Conservation (phyloP, 2,888 invertebrate genomes). For the Chrysolina oricalcia region DNA sequence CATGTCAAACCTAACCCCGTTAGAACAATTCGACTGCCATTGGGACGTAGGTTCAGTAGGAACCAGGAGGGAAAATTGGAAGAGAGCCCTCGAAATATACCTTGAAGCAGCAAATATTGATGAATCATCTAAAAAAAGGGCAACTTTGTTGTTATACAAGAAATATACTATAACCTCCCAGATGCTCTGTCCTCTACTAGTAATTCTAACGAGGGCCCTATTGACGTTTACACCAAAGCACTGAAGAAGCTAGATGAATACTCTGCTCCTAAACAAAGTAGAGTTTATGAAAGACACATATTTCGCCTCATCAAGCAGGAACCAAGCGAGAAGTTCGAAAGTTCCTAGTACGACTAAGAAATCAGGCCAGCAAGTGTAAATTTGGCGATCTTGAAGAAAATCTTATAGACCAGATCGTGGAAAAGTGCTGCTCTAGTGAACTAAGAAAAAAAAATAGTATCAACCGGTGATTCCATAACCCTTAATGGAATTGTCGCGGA, state of each 20-base stretch:
- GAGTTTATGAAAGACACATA: conserved; percentile 59
- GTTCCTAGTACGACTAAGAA: conserved; percentile 57
- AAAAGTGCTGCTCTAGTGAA: conserved; percentile 55
- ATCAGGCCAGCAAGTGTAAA: conserved; percentile 47
- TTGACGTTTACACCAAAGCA: neutral
- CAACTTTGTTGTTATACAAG: conserved; percentile 55
- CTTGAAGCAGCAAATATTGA: too few relatives aligned
- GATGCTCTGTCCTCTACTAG: conserved; percentile 43
- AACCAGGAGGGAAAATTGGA: too few relatives aligned
- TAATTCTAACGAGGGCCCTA: conserved; percentile 16
- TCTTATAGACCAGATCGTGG: conserved; percentile 58
- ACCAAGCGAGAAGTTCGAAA: conserved; percentile 60
- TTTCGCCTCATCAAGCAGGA: conserved; percentile 45
- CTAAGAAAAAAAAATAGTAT: conserved; percentile 51
- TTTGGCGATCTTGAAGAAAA: conserved; percentile 50
- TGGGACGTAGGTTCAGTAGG: too few relatives aligned
- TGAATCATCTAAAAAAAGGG: neutral
- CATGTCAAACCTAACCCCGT: too few relatives aligned
- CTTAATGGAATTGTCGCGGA: conserved; percentile 45
- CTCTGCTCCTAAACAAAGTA: conserved; percentile 57
- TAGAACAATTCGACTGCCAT: too few relatives aligned
- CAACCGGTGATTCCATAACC: conserved; percentile 47
- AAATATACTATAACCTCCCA: conserved; percentile 59
- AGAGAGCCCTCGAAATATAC: too few relatives aligned
- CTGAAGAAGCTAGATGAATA: conserved; percentile 53